Evolutionary conservation across 2,888 invertebrate genomes (phyloP), one percentile per base, ranked within the genome.

Genomic region (Lysandra coridon): DNA sequence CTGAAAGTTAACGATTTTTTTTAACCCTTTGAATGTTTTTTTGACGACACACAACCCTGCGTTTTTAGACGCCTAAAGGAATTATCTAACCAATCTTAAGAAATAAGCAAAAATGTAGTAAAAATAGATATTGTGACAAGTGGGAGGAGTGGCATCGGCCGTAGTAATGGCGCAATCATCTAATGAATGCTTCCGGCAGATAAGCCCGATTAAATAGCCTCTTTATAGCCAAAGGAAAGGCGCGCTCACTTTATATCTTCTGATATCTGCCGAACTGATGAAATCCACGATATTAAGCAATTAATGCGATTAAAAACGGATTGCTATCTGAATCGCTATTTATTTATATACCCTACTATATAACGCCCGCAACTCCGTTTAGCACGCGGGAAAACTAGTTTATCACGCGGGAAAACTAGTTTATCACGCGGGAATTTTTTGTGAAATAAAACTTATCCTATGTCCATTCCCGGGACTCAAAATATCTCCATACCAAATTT

Each of bases 101-200:
- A 60, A 62, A 3, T 23, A 23, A n/a, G 4, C 4, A 49, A 3
- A 64, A 30, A 30, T 64, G 12, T 64, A 30, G 30, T 64, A 30
- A 64, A 76, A 44, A 80, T 81, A 80, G 79, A 81, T 80, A 82
- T 77, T 73, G 79, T 78, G 73, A 80, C 60, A 85, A 86, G 83
- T 84, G 86, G 89, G 84, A 88, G 87, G 86, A 87, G 84, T 85
- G 85, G 87, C 85, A 84, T 85, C 90, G 88, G 88, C 90, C 90
- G 88, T 90, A 90, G 93, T 92, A 94, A 93, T 88, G 89, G 91
- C 86, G 93, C 94, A 95, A 95, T 95, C 94, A 94, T 95, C 94
- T 95, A 95, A 95, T 95, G 95, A 95, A 93, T 92, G 93, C 94
- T 93, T 92, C 92, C 91, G 94, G 92, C 90, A 93, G 93, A 94